A percentile compares a stretch with the other conserved stretches of the same genome.
phyloP scores from a whole-genome alignment of 2,113 vertebrate species.

The Hucho hucho region DNA sequence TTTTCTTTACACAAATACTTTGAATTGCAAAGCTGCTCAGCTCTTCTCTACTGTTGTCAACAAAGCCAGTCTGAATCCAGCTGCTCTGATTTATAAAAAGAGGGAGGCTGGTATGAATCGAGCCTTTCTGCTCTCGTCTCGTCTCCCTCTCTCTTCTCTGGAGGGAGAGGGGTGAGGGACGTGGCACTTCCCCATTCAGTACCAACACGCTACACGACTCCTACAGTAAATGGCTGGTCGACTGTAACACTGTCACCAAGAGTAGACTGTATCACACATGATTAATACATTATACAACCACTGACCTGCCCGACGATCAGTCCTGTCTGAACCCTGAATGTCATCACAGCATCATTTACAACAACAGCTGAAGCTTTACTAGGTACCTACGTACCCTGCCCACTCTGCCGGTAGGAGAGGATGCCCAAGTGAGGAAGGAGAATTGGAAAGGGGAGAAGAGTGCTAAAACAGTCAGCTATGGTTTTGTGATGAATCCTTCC shows the following conservation, averaged over 20 bases:
- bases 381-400: background rate
- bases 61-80: background rate
- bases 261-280: background rate
- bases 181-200: too few relatives aligned
- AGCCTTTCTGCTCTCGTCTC: too few relatives aligned
- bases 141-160: too few relatives aligned
- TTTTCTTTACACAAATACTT: background rate
- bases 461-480: too few relatives aligned
- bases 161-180: too few relatives aligned
- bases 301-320: background rate
- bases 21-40: background rate
- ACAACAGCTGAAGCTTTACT: background rate
- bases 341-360: too few relatives aligned
- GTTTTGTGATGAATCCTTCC: too few relatives aligned
- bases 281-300: background rate
- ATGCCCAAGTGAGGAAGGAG: too few relatives aligned
- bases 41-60: background rate
- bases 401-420: too few relatives aligned
- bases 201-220: background rate
- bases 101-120: background rate
- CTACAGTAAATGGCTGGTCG: background rate
- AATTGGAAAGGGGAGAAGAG: too few relatives aligned
- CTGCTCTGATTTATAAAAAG: background rate
- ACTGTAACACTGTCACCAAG: background rate
- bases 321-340: background rate